Base-by-base conservation (phyloP, 2,888 invertebrate genomes). In the Meandrusa payeni region DNA sequence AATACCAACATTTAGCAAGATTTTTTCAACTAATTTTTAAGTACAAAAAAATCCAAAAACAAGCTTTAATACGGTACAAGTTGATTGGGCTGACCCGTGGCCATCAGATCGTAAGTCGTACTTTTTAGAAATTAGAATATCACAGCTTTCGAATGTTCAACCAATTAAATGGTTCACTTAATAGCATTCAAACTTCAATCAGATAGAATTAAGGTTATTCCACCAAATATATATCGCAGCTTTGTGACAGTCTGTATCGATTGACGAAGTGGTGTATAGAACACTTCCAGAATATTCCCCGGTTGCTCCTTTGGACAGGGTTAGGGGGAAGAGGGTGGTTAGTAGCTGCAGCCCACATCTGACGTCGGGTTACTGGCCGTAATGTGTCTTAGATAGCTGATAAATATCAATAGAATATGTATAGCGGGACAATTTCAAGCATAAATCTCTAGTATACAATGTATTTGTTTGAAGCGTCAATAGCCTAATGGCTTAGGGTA, bases 301-400 rank as follows among this genome's bases (percentile, higher is more conserved):
- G 19, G 36, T n/a, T 19, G 31, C 36, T 43, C 43, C 43, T 43
- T 43, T 12, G 15, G 42, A 42, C 17, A 17, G 22, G 15, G 31
- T 11, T 11, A 36, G 17, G 17, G 26, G 10, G 19, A 27, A 12
- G 36, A 22, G 27, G 43, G 51, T 50, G 42, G 46, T 20, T 11
- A 9, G 37, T 3, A 7, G 5, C 7, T 38, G 57, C 52, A 56
- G 52, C 51, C 55, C 52, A 60, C 69, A 71, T 65, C 70, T 71
- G 57, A 55, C 60, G 57, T 47, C 24, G 42, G 27, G n/a, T 2
- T 24, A 17, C 42, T 3, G 43, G 63, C 59, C 62, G 58, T 37
- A 40, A 42, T 57, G 23, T 26, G 5, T 13, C 36, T 45, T 48
- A 42, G 63, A 20, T 38, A 37, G 26, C 31, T 6, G 32, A 31